Evolutionary conservation across 2,888 invertebrate genomes (phyloP), one percentile per base, ranked within the genome.

Genomic region (Nowickia ferox): DNA sequence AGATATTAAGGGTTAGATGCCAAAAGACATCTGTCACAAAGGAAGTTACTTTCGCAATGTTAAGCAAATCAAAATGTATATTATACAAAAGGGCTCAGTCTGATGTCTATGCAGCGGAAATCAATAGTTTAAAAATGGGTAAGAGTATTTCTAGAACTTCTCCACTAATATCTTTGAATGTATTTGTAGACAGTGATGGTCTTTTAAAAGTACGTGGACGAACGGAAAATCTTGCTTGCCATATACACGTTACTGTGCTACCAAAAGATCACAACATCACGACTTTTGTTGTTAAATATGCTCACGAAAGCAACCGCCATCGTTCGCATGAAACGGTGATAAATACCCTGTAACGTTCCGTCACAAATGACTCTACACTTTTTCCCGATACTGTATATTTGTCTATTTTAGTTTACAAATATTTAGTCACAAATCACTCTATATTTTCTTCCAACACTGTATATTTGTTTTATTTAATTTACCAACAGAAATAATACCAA

Each of bases 201-300:
- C 61, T 82, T 19, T 42, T 86, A 17, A 80, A 66, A 51, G 46
- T 44, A 8, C 40, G 59, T n/a, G 76, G 86, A 15, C 68, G 84
- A 81, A 79, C 77, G 1, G 30, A 81, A 15, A 30, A 68, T 38
- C 61, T 87, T 3, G 61, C 63, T 48, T 79, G 66, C 48, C 46
- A 63, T 19, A 22, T 46, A 9, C 63, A 80, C 42, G 38, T 53
- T 1, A 86, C 48, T 38, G 71, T 84, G 17, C 42, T 84, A 15
- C 87, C 87, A 3, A 68, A 68, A 4, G 71, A 57, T 13, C 78
- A 78, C n/a, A 46, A 83, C 44, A 48, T 83, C 13, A 85, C 75
- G 11, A 63, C 81, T 80, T 84, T 91, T 82, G 48, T 87, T 10
- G 85, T 82, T 2, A 81, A 65, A 51, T 68, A 10, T 44, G 63